Percentiles rank a stretch among this genome's conserved stretches.
phyloP scores from a whole-genome alignment of 2,888 invertebrate species.

The Limenitis camilla region DNA sequence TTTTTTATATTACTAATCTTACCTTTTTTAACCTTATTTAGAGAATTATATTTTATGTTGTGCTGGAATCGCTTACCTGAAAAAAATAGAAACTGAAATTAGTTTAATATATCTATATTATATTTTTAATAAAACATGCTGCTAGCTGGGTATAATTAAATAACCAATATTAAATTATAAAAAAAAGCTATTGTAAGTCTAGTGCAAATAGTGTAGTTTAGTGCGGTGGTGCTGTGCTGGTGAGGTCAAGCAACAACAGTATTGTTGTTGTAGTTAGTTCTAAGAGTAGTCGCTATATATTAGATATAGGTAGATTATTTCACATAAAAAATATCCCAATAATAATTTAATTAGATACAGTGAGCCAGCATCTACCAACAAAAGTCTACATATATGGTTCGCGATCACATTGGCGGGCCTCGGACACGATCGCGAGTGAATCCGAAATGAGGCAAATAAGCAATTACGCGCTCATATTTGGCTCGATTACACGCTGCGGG shows the following conservation, averaged over 20 bases:
- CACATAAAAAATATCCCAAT: background rate
- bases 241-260: too few species aligned
- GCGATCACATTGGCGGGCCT: slow-evolving; percentile 33
- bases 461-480: slow-evolving; percentile 63
- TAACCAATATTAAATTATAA: too few species aligned
- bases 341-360: background rate
- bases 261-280: too few species aligned
- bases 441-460: slow-evolving; percentile 69
- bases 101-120: background rate
- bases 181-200: too few species aligned
- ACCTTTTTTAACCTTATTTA: background rate
- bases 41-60: background rate
- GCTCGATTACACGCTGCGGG: slow-evolving; percentile 57
- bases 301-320: background rate
- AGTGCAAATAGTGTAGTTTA: too few species aligned
- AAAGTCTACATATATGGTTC: slow-evolving; percentile 21
- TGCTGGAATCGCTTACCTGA: slow-evolving; percentile 14
- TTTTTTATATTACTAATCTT: background rate
- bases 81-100: slow-evolving; percentile 7
- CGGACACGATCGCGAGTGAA: slow-evolving; percentile 49
- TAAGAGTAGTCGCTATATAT: too few species aligned
- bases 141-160: background rate
- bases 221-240: too few species aligned
- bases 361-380: slow-evolving; percentile 13
- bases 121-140: background rate